These are phyloP conservation scores for Amphilophus citrinellus DNA, from an alignment of 2,113 vertebrate species.

Conservation along the genomic window DNA sequence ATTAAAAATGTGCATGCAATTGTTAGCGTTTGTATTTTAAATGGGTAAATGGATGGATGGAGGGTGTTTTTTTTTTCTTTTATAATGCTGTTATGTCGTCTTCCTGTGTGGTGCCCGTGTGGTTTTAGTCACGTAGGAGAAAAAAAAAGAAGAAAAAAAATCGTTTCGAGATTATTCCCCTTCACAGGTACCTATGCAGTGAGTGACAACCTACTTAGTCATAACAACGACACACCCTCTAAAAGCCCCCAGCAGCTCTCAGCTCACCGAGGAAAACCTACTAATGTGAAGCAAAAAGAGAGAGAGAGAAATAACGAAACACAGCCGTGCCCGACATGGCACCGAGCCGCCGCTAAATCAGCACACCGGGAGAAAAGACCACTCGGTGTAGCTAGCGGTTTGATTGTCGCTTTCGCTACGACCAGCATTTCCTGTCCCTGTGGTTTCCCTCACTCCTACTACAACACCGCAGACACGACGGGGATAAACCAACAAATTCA, in stretches of 20 bases:
- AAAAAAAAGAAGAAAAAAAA: neutral
- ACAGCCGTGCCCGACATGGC: neutral
- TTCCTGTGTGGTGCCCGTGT: neutral
- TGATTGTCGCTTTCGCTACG: constrained; percentile 37
- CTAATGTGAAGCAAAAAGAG: neutral
- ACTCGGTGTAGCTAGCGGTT: constrained; percentile 44
- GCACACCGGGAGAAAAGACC: constrained; percentile 11
- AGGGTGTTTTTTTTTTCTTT: neutral
- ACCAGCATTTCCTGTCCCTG: constrained; percentile 74
- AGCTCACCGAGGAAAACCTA: constrained; percentile 15
- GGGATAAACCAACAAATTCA: neutral
- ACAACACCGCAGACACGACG: constrained; percentile 58
- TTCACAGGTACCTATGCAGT: constrained; percentile 31
- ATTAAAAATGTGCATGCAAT: neutral
- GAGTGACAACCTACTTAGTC: constrained; percentile 65
- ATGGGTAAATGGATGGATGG: neutral
- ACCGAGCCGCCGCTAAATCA: constrained; percentile 4
- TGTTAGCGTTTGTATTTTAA: neutral
- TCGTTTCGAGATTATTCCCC: neutral
- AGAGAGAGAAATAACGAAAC: neutral
- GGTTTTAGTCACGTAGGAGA: neutral
- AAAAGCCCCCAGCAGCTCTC: constrained; percentile 51
- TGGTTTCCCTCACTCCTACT: constrained; percentile 63
- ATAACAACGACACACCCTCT: constrained; percentile 79
- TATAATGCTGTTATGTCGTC: neutral